Base-by-base conservation (phyloP, 1,140 invertebrate genomes). In the Trachymyrmex septentrionalis region DNA sequence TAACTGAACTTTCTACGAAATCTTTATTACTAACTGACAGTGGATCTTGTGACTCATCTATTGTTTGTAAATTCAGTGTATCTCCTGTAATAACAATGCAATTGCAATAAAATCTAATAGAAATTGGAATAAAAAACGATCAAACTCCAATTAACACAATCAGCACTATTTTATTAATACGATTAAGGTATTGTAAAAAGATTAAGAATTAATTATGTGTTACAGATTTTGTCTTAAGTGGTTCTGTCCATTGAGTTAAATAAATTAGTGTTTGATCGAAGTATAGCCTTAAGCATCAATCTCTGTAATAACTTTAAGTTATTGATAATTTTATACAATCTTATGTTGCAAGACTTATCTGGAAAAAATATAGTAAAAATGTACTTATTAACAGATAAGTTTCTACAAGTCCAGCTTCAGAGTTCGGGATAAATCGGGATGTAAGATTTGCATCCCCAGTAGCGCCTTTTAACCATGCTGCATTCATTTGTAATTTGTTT, bases 381-480 rank as follows among this genome's bases (percentile, higher is more conserved):
- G 14, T 85, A 87, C 82, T 63, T 24, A 12, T 77, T 72, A 86
- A 64, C 19, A n/a, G n/a, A 66, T 55, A 64, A 19, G 24, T 81
- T 10, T 30, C 55, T 21, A 24, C n/a, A 16, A 38, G 6, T 53
- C 21, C 12, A 24, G 3, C 12, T 16, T 66, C 48, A 21, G 61
- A 21, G 16, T 86, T 2, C 21, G 10, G 34, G 7, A 38, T 38
- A 6, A 38, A 38, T 38, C 6, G 34, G 34, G 34, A 48, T 63
- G 16, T 66, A 2, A 63, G 63, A 19, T 55, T 30, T 50, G 50
- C 9, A 75, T 59, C n/a, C 1, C 7, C 38, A 12, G 63, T 59
- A 55, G 66, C 53, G 21, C 48, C 38, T 53, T 21, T 88, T 66
- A 59, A 78, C 44, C 72, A 77, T 3, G 64, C 67, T 3, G 44